Base-by-base conservation (phyloP, 2,113 vertebrate genomes). In the Mastomys natalensis region DNA sequence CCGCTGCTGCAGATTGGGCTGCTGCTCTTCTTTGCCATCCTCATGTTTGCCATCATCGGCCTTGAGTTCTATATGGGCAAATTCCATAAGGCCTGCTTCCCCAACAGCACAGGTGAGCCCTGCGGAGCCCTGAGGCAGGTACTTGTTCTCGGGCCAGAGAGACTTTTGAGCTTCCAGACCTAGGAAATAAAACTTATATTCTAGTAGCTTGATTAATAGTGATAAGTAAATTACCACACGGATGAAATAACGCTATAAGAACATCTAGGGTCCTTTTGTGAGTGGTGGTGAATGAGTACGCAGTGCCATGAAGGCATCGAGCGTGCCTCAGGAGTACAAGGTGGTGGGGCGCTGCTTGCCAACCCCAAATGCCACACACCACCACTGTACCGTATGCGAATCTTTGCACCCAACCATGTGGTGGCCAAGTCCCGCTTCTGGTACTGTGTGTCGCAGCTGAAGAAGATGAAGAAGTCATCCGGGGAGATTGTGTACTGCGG, bases 41-140 rank as follows among this genome's bases (percentile, higher is more conserved):
- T 99, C 98, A 99, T 99, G 99, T 99, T 99, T 16, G 99, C 99
- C 97, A 99, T 99, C 98, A 99, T 99, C 0, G 99, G 99, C 37
- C 98, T 99, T 77, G 99, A 99, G 98, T 99, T 99, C 97, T 99
- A 99, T 98, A 99, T 99, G 99, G 99, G 99, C 80, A 99, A 99
- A 84, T 99, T 99, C 97, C 99, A 99, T 60, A 99, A 98, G 89
- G 99, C 99, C 95, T 99, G 99, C 97, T 99, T 99, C 98, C 98
- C 98, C 87, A 98, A 97, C 0, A 99, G 99, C 98, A 99, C 99
- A 87, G 99, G 99, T 99, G 97, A 98, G 99, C 68, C 88, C 7
- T 0, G 66, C 48, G 2, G 43, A 11, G 31, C 1, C 48, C 45
- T 29, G n/a, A 60, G n/a, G 40, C 37, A 60, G 37, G 37, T 12